These are phyloP conservation scores for Tribolium madens DNA, from an alignment of 1,140 invertebrate species.

Conservation along the genomic window DNA sequence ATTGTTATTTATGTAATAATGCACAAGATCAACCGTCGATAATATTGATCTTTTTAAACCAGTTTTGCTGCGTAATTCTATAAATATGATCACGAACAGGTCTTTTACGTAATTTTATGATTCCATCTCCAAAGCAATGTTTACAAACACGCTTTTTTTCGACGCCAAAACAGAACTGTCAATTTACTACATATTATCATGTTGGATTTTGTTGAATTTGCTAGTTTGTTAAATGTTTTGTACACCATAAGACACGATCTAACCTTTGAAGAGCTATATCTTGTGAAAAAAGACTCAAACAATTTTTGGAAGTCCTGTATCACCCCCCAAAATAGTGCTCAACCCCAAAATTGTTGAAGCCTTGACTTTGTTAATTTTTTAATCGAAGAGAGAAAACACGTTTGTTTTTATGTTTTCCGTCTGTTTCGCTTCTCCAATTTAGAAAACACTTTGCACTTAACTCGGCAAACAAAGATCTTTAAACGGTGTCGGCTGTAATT, in stretches of 20 bases:
- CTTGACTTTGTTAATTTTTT: conserved; percentile 12
- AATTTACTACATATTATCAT: too few relatives aligned
- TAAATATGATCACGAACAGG: neutral
- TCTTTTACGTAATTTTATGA: neutral
- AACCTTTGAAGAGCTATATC: too few relatives aligned
- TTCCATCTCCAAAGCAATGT: neutral
- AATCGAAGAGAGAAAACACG: conserved; percentile 6
- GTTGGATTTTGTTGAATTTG: too few relatives aligned
- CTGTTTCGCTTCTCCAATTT: conserved; percentile 26
- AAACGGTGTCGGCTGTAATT: conserved; percentile 25
- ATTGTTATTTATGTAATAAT: neutral
- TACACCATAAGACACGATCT: too few relatives aligned
- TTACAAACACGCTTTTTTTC: too few relatives aligned
- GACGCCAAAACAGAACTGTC: too few relatives aligned
- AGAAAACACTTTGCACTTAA: conserved; percentile 27
- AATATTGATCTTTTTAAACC: neutral
- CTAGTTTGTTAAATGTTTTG: too few relatives aligned
- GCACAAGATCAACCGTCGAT: neutral
- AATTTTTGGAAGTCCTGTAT: too few relatives aligned
- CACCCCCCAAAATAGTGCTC: too few relatives aligned
- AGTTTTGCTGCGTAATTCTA: neutral
- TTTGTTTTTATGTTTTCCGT: conserved; percentile 28
- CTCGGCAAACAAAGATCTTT: conserved; percentile 21
- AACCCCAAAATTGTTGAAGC: too few relatives aligned
- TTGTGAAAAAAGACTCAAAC: too few relatives aligned